Conservation (phyloP, 2,113 vertebrate genomes). For the Eretmochelys imbricata region DNA sequence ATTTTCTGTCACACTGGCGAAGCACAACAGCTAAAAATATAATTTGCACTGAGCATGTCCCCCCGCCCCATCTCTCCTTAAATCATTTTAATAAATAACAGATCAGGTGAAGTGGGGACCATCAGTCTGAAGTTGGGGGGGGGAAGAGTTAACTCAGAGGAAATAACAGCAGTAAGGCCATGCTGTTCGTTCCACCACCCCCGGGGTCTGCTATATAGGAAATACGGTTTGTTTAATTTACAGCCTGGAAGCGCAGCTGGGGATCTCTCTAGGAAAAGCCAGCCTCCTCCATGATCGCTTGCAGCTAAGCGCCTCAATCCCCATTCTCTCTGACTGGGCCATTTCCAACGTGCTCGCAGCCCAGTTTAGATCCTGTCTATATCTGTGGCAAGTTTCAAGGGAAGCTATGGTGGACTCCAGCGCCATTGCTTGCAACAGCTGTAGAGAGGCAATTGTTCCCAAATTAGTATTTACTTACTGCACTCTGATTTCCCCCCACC, state of each 20-base stretch:
- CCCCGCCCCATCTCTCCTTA: constrained; percentile 54
- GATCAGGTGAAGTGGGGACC: constrained; percentile 65
- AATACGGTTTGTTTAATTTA: constrained; percentile 71
- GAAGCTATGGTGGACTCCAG: background rate
- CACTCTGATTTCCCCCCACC: background rate
- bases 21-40: constrained; percentile 76
- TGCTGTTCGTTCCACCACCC: constrained; percentile 55
- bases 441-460: background rate
- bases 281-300: constrained; percentile 12
- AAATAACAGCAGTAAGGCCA: constrained; percentile 69
- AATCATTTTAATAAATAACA: constrained; percentile 67
- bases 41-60: constrained; percentile 68
- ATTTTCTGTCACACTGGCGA: constrained; percentile 69
- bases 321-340: background rate
- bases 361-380: constrained; percentile 28
- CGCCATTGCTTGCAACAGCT: fast-evolving
- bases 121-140: constrained; percentile 17
- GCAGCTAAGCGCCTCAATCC: constrained; percentile 37
- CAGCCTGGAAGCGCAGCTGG: constrained; percentile 67
- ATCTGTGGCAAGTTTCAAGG: background rate
- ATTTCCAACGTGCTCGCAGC: background rate
- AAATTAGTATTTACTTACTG: background rate
- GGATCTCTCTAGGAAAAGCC: constrained; percentile 29
- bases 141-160: constrained; percentile 53
- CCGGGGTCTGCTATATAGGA: constrained; percentile 49